A percentile compares a stretch with the other conserved stretches of the same genome.
Evolutionary conservation across 1,140 invertebrate species (phyloP).

Genomic region (Homalodisca vitripennis): DNA sequence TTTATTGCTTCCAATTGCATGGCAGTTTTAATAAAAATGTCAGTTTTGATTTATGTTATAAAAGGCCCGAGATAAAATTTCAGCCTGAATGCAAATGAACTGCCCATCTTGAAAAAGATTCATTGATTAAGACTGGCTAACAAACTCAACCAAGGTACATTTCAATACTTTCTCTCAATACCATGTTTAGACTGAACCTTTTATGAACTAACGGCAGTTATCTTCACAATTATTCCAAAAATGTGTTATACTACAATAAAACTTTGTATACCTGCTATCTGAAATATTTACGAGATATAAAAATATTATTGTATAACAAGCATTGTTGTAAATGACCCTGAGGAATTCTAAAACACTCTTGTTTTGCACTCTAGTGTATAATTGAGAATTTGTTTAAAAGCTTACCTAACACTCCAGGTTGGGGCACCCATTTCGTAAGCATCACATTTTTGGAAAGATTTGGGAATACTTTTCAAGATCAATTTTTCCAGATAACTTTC

Average conservation of each 20-base stretch:
- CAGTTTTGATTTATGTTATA: too few relatives aligned
- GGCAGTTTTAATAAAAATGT: too few relatives aligned
- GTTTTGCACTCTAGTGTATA: background rate
- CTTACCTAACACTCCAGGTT: background rate
- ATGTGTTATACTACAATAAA: background rate
- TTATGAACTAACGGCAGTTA: too few relatives aligned
- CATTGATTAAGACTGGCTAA: too few relatives aligned
- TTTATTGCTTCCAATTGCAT: too few relatives aligned
- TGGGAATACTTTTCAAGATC: background rate
- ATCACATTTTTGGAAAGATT: background rate
- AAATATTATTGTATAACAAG: background rate
- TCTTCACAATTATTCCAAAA: background rate
- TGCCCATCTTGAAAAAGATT: too few relatives aligned
- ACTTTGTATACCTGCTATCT: background rate
- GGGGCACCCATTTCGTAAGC: background rate
- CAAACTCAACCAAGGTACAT: too few relatives aligned
- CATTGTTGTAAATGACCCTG: background rate
- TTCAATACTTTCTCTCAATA: too few relatives aligned
- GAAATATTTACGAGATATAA: background rate
- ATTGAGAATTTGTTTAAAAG: background rate
- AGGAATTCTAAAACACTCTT: background rate
- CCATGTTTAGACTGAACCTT: too few relatives aligned
- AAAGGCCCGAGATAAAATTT: too few relatives aligned
- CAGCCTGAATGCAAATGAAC: too few relatives aligned
- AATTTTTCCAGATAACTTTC: background rate